These are phyloP conservation scores for Ceramica pisi DNA, from an alignment of 2,888 invertebrate genomes.

Conservation along the genomic window DNA sequence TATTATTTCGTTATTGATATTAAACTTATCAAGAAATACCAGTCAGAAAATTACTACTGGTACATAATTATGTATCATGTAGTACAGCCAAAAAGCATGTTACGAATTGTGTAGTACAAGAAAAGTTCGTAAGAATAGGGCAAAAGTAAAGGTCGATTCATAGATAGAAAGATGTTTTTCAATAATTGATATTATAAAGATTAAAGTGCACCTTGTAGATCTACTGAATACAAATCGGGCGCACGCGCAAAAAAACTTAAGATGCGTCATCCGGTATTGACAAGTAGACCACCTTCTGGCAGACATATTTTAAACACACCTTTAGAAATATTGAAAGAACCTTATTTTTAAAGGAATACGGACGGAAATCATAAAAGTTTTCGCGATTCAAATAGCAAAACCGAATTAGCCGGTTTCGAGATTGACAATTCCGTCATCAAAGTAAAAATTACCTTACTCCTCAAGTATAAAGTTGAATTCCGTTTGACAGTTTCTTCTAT, in stretches of 20 bases:
- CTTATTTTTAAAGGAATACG: conserved; percentile 28
- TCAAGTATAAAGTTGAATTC: conserved; percentile 14
- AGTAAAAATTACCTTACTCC: conserved; percentile 9
- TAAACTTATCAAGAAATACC: background rate
- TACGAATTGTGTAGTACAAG: background rate
- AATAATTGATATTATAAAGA: conserved; percentile 40
- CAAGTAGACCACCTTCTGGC: conserved; percentile 57
- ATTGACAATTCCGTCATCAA: conserved; percentile 18
- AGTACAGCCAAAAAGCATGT: background rate
- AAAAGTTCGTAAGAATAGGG: background rate
- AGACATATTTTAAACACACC: background rate
- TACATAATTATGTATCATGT: background rate
- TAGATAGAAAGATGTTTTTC: conserved; percentile 36
- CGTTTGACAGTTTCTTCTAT: background rate
- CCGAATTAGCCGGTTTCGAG: background rate
- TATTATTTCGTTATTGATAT: conserved; percentile 69
- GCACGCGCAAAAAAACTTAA: conserved; percentile 53
- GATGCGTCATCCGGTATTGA: conserved; percentile 61
- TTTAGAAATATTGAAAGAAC: background rate
- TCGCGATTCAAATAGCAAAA: background rate
- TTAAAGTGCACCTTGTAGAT: conserved; percentile 64
- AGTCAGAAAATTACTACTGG: background rate
- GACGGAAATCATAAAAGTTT: conserved; percentile 18
- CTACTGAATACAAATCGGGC: conserved; percentile 47
- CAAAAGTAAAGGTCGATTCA: conserved; percentile 22